Conservation (phyloP, 1,140 invertebrate genomes). For the Zaprionus capensis region DNA sequence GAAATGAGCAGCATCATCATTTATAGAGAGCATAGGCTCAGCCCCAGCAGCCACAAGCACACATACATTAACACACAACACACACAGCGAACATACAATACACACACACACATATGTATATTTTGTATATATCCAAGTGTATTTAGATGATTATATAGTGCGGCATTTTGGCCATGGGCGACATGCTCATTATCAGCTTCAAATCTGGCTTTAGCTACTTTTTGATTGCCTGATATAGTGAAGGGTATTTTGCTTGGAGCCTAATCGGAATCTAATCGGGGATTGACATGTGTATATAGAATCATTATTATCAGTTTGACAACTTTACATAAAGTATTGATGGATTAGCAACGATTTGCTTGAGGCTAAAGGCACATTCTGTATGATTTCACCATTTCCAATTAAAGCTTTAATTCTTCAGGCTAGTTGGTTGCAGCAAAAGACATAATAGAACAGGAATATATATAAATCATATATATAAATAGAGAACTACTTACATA, state of each 20-base stretch:
- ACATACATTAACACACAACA: not conserved
- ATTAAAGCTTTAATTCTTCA: not conserved
- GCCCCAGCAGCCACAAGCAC: constrained; percentile 15
- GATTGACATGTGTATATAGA: not conserved
- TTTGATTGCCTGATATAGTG: too few relatives aligned
- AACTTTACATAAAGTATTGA: not conserved
- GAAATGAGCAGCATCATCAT: constrained; percentile 76
- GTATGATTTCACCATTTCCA: not conserved
- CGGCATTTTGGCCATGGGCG: constrained; percentile 43
- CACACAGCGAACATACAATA: not conserved
- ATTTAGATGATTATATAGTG: constrained; percentile 62
- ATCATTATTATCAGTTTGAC: not conserved
- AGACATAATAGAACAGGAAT: not conserved
- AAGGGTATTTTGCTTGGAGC: too few relatives aligned
- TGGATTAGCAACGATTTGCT: not conserved
- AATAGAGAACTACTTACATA: not conserved
- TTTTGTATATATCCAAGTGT: not conserved
- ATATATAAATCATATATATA: not conserved
- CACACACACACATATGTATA: too few relatives aligned
- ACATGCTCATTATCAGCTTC: constrained; percentile 58
- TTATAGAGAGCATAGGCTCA: constrained; percentile 60
- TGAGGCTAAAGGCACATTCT: not conserved
- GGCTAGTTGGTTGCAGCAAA: not conserved
- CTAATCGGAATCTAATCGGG: too few relatives aligned
- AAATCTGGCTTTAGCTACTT: constrained; percentile 11